Percentiles rank a stretch among this genome's conserved stretches.
phyloP scores from a whole-genome alignment of 2,113 vertebrate species.

The Urocitellus parryii region DNA sequence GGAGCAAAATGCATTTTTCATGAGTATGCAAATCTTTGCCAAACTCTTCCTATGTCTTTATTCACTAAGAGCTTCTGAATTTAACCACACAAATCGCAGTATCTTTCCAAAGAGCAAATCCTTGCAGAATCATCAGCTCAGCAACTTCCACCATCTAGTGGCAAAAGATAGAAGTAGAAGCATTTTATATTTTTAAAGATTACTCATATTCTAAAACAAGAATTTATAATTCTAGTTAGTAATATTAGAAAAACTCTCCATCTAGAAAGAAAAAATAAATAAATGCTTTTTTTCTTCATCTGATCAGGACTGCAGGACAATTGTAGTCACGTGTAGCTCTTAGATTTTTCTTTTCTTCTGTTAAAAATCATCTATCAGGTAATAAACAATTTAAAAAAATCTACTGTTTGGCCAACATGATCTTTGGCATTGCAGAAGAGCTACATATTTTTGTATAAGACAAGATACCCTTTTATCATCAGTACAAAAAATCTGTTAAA shows the following conservation, averaged over 20 bases:
- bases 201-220: conserved; percentile 7
- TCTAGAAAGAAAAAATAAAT: neutral
- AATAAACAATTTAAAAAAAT: neutral
- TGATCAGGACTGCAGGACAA: neutral
- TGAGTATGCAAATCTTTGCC: conserved; percentile 47
- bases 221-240: neutral
- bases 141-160: conserved; percentile 86
- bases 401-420: neutral
- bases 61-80: conserved; percentile 61
- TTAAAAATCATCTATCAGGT: neutral
- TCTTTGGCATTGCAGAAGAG: neutral
- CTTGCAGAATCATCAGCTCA: conserved; percentile 34
- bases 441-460: neutral
- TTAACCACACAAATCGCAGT: neutral
- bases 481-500: neutral
- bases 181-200: neutral
- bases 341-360: neutral
- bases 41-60: conserved; percentile 52
- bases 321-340: neutral
- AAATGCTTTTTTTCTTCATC: neutral
- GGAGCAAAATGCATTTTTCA: conserved; percentile 61
- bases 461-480: neutral
- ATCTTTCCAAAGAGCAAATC: neutral
- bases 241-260: neutral
- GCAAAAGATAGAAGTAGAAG: neutral